phyloP scores from a whole-genome alignment of 2,113 vertebrate genomes.

The zebrafish (Danio rerio) region GRCz12tu NC_133194.1:34857001-34857500 shows the following conservation, averaged over 20 bases:
- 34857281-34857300: conserved; percentile 17
- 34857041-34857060: conserved; percentile 13
- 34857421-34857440: neutral
- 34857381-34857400: neutral
- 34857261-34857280: neutral
- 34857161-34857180: conserved; percentile 20
- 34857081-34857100: neutral
- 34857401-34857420: neutral
- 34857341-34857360: conserved; percentile 15
- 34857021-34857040: neutral
- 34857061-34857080: neutral
- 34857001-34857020: conserved; percentile 36
- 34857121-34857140: neutral
- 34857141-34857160: conserved; percentile 2
- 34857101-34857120: neutral
- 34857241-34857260: conserved; percentile 21
- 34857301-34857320: neutral
- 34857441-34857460: neutral
- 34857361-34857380: neutral
- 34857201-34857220: conserved; percentile 32
- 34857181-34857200: conserved; percentile 8
- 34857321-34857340: neutral
- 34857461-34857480: neutral
- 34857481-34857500: neutral
- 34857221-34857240: conserved; percentile 17